A percentile compares a stretch with the other conserved stretches of the same genome.
These are phyloP conservation scores for Arge pagana DNA, from an alignment of 2,888 invertebrate genomes.

Conservation along the genomic window DNA sequence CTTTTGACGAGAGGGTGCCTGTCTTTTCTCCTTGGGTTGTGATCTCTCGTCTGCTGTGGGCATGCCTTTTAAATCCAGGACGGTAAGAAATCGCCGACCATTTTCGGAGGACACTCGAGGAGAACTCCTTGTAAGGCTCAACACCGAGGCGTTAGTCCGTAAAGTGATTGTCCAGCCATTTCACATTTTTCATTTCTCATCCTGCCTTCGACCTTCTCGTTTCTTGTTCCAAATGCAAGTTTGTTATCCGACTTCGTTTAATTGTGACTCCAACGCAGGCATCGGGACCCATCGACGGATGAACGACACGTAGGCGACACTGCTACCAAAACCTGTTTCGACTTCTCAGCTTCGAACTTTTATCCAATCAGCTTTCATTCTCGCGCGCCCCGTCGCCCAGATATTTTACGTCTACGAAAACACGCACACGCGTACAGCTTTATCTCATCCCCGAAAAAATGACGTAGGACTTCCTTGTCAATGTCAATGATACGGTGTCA, in stretches of 20 bases:
- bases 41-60: conserved; percentile 2
- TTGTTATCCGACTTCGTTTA: conserved; percentile 10
- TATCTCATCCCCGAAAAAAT: conserved; percentile 16
- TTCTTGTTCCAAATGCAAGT: conserved; percentile 1
- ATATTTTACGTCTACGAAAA: no score
- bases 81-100: conserved; percentile 45
- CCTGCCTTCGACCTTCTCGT: not conserved
- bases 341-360: conserved; percentile 14
- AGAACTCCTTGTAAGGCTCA: conserved; percentile 45
- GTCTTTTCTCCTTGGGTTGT: not conserved
- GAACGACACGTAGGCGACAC: conserved; percentile 14
- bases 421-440: conserved; percentile 9
- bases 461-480: conserved; percentile 16
- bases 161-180: conserved; percentile 36
- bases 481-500: conserved; percentile 14
- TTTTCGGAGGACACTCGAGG: conserved; percentile 44
- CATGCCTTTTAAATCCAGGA: conserved; percentile 18
- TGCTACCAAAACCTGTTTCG: conserved; percentile 15
- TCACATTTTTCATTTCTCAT: conserved; percentile 21
- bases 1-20: conserved; percentile 25
- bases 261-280: conserved; percentile 11
- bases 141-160: conserved; percentile 40
- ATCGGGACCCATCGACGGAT: conserved; percentile 1
- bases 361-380: conserved; percentile 9
- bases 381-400: conserved; percentile 5